phyloP scores from a whole-genome alignment of 2,888 invertebrate genomes.

The Emesis russula region DNA sequence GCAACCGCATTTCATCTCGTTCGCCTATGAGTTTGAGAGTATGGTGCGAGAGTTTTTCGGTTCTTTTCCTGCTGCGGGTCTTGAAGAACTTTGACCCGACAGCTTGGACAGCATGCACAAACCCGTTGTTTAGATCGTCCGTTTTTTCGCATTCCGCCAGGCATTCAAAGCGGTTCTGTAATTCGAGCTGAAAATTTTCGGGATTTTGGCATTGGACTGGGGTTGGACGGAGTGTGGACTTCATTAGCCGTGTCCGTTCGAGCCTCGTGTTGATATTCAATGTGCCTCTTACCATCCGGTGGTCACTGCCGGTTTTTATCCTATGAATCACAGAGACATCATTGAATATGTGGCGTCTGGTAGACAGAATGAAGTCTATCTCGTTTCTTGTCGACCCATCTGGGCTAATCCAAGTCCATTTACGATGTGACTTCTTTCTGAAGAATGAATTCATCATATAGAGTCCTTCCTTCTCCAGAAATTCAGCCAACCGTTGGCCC shows the following conservation, averaged over 20 bases:
- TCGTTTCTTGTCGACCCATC: slow-evolving; percentile 18
- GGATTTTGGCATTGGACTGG: slow-evolving; percentile 2
- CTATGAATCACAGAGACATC: slow-evolving; percentile 47
- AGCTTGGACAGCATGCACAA: slow-evolving; percentile 13
- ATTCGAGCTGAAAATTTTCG: slow-evolving; percentile 13
- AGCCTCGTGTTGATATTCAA: slow-evolving; percentile 36
- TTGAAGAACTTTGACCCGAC: background rate
- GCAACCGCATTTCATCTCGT: no score
- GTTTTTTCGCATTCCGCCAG: slow-evolving; percentile 16
- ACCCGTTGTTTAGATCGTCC: slow-evolving; percentile 16
- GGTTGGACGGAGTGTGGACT: slow-evolving; percentile 20
- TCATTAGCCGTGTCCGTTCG: slow-evolving; percentile 29
- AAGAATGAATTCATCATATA: slow-evolving; percentile 58
- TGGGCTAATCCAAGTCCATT: slow-evolving; percentile 47
- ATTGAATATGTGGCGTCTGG: slow-evolving; percentile 33
- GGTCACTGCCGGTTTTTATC: slow-evolving; percentile 9
- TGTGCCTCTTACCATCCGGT: slow-evolving; percentile 38
- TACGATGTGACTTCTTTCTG: slow-evolving; percentile 44
- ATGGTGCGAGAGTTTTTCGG: no score
- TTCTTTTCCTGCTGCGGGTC: background rate
- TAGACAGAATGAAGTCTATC: slow-evolving; percentile 40
- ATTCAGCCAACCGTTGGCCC: background rate
- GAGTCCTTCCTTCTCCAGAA: slow-evolving; percentile 38
- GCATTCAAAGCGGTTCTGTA: background rate
- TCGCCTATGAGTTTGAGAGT: no score